phyloP scores from a whole-genome alignment of 2,888 invertebrate species.

The Eutolmus rufibarbis region DNA sequence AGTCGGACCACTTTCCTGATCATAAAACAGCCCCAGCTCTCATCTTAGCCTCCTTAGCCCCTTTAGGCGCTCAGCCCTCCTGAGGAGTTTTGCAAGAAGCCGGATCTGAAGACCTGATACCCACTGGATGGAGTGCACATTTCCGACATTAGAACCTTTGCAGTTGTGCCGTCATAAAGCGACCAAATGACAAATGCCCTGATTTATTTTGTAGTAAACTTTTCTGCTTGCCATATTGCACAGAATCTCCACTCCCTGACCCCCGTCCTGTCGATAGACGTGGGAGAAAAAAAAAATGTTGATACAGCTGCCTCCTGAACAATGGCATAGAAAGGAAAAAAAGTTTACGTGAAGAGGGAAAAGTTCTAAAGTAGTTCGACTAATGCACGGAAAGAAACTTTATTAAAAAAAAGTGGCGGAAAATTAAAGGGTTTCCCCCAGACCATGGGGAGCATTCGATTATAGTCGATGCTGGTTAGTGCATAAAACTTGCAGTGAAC shows the following conservation, averaged over 20 bases:
- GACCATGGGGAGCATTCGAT: background rate
- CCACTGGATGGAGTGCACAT: background rate
- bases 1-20: background rate
- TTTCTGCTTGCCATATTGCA: constrained; percentile 15
- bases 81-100: background rate
- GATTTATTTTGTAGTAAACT: constrained; percentile 36
- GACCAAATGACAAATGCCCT: constrained; percentile 20
- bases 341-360: background rate
- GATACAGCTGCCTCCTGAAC: background rate
- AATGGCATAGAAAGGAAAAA: background rate
- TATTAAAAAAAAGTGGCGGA: constrained; percentile 22
- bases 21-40: background rate
- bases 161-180: constrained; percentile 10
- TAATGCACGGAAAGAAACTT: background rate
- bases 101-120: background rate
- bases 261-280: background rate
- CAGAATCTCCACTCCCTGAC: background rate
- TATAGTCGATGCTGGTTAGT: background rate
- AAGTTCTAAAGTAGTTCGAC: constrained; percentile 24
- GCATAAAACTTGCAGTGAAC: background rate
- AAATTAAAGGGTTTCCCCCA: constrained; percentile 11
- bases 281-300: background rate
- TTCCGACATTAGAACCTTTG: constrained; percentile 5
- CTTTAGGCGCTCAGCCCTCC: background rate
- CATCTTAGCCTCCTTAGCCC: background rate